Percentiles rank a stretch among this genome's conserved stretches.
Evolutionary conservation across 2,888 invertebrate species (phyloP).

Genomic region (Selenia dentaria): DNA sequence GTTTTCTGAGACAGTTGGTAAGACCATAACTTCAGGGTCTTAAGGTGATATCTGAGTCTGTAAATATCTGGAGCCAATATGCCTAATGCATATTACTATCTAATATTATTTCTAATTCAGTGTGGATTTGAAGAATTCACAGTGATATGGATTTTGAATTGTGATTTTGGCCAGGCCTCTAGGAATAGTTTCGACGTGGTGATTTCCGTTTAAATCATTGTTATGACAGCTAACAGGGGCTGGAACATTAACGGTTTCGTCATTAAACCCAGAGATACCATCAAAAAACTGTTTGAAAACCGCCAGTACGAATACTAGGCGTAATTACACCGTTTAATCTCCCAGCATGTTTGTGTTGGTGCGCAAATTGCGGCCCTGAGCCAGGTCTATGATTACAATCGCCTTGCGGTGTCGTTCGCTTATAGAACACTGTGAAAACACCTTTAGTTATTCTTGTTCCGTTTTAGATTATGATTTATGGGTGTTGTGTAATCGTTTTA

Average conservation of each 20-base stretch:
- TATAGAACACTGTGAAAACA: conserved; percentile 19
- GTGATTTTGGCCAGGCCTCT: too few relatives aligned
- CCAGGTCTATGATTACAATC: conserved; percentile 28
- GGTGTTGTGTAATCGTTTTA: conserved; percentile 11
- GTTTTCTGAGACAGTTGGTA: too few relatives aligned
- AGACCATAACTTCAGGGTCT: too few relatives aligned
- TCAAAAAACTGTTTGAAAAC: conserved; percentile 40
- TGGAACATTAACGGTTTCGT: conserved; percentile 29
- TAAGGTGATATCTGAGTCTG: too few relatives aligned
- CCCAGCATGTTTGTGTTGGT: conserved; percentile 43
- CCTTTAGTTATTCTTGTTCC: conserved; percentile 16
- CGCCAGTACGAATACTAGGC: conserved; percentile 38
- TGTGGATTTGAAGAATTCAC: too few relatives aligned
- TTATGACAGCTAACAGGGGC: conserved; percentile 26
- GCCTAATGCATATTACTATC: too few relatives aligned
- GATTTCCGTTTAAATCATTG: conserved; percentile 10
- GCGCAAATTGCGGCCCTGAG: conserved; percentile 47
- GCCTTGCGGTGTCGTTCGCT: conserved; percentile 30
- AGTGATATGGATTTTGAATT: too few relatives aligned
- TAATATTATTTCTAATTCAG: too few relatives aligned
- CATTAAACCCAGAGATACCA: conserved; percentile 31
- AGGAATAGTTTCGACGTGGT: background rate
- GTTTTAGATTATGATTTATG: conserved; percentile 7
- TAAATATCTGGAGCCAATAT: too few relatives aligned
- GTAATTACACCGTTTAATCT: conserved; percentile 46